phyloP scores from a whole-genome alignment of 2,888 invertebrate genomes.

The Achlya flavicornis region DNA sequence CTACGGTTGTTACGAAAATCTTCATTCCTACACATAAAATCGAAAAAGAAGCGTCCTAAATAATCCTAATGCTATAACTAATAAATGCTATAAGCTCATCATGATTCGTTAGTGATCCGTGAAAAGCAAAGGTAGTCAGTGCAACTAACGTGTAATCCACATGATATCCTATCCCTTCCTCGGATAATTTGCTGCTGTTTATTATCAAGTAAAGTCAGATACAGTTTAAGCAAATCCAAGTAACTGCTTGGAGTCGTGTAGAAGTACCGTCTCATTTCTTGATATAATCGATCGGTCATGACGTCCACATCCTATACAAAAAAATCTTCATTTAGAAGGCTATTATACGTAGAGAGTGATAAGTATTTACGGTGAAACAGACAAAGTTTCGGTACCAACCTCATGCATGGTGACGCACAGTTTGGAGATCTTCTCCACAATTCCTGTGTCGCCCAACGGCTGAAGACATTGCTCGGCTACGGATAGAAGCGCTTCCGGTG shows the following conservation, averaged over 20 bases:
- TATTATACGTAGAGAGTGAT: too few relatives aligned
- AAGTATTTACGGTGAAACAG: too few relatives aligned
- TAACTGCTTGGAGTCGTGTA: conserved; percentile 97
- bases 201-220: conserved; percentile 86
- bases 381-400: conserved; percentile 41
- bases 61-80: too few relatives aligned
- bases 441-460: conserved; percentile 79
- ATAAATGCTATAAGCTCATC: too few relatives aligned
- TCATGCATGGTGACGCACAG: conserved; percentile 76
- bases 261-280: conserved; percentile 93
- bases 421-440: conserved; percentile 61
- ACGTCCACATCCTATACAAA: conserved; percentile 88
- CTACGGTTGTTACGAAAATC: too few relatives aligned
- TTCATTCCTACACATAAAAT: too few relatives aligned
- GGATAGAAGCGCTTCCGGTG: conserved; percentile 92
- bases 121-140: neutral
- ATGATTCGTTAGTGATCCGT: too few relatives aligned
- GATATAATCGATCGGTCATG: conserved; percentile 90
- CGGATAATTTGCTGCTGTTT: conserved; percentile 88
- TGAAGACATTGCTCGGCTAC: conserved; percentile 90
- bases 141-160: conserved; percentile 85
- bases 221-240: conserved; percentile 92
- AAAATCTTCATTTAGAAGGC: neutral
- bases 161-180: conserved; percentile 87
- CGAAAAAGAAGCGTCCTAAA: too few relatives aligned